Evolutionary conservation across 2,113 vertebrate species (phyloP).

Genomic region (Penelope pileata): DNA sequence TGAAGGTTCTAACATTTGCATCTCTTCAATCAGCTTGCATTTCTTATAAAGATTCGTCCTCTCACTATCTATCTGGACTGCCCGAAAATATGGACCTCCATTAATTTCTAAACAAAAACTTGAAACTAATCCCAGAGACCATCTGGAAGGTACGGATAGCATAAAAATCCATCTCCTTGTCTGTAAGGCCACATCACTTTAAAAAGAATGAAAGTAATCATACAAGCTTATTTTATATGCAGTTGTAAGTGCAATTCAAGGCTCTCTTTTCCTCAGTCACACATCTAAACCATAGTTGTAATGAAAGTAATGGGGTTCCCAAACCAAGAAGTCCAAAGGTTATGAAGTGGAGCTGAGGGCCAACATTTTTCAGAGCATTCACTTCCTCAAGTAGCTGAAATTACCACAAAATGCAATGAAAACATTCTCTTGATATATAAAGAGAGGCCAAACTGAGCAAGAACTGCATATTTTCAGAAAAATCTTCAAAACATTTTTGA

Average conservation of each 20-base stretch:
- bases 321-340: neutral
- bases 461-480: neutral
- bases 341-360: neutral
- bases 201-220: neutral
- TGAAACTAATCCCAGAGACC: slow-evolving; percentile 40
- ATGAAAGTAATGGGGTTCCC: accelerated
- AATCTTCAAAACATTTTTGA: neutral
- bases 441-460: neutral
- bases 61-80: slow-evolving; percentile 22
- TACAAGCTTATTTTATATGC: neutral
- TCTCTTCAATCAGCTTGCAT: slow-evolving; percentile 64
- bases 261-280: neutral
- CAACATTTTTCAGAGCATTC: neutral
- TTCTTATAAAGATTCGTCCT: slow-evolving; percentile 36
- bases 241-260: neutral
- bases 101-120: slow-evolving; percentile 40
- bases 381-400: neutral
- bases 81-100: slow-evolving; percentile 32
- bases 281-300: neutral
- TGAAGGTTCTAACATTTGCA: slow-evolving; percentile 60
- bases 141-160: slow-evolving; percentile 25
- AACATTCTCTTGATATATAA: neutral
- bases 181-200: neutral
- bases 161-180: slow-evolving; percentile 23
- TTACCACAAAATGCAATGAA: neutral